These are phyloP conservation scores for Scrobipalpa atriplicella DNA, from an alignment of 2,888 invertebrate genomes.

Conservation along the genomic window DNA sequence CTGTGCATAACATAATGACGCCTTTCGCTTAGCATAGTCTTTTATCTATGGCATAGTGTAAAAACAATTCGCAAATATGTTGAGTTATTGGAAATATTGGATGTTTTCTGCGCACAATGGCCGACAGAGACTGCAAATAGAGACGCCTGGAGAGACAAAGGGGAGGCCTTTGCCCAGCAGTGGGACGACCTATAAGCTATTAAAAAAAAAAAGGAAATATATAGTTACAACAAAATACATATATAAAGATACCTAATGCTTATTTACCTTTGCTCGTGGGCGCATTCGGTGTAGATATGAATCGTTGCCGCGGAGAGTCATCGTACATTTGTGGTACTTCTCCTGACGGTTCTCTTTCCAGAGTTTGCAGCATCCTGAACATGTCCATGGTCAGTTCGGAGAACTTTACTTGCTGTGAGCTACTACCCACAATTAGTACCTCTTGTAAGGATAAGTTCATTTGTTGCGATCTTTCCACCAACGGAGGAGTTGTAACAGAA, in stretches of 20 bases:
- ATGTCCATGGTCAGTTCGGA: slow-evolving; percentile 98
- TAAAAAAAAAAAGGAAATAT: too few relatives aligned
- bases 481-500: slow-evolving; percentile 92
- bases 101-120: too few relatives aligned
- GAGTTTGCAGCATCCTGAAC: slow-evolving; percentile 97
- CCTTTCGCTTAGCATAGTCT: too few relatives aligned
- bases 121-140: too few relatives aligned
- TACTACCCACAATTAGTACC: slow-evolving; percentile 96
- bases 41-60: too few relatives aligned
- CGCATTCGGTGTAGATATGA: slow-evolving; percentile 74
- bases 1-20: too few relatives aligned
- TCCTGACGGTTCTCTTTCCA: slow-evolving; percentile 95
- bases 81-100: too few relatives aligned
- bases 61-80: too few relatives aligned
- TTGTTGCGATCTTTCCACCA: slow-evolving; percentile 92
- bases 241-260: neutral
- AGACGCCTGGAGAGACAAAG: too few relatives aligned
- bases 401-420: slow-evolving; percentile 97
- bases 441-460: slow-evolving; percentile 96
- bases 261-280: slow-evolving; percentile 56
- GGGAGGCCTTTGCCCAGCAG: too few relatives aligned
- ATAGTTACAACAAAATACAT: neutral
- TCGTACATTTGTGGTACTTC: slow-evolving; percentile 87
- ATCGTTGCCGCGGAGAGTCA: slow-evolving; percentile 77
- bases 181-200: too few relatives aligned